Percentiles rank a stretch among this genome's conserved stretches.
Conservation (phyloP, 2,797 vertebrate species). For the Euthynnus affinis region DNA sequence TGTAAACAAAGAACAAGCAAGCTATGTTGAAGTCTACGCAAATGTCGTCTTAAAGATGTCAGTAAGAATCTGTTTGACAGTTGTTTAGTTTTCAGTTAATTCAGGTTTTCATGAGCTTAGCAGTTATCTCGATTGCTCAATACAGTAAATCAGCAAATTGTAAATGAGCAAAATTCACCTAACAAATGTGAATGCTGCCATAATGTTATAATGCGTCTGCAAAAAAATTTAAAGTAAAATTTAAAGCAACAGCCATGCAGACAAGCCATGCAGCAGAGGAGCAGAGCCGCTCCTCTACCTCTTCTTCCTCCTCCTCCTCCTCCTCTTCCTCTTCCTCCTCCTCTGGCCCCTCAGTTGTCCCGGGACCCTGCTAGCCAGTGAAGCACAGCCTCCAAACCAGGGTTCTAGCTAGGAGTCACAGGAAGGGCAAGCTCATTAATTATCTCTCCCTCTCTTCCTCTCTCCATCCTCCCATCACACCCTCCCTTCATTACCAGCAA, state of each 20-base stretch:
- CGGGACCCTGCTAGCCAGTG: conserved; percentile 65
- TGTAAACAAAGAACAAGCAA: neutral
- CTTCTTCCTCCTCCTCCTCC: conserved; percentile 20
- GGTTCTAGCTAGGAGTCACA: conserved; percentile 75
- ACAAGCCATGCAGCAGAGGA: conserved; percentile 30
- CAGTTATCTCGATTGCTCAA: no score
- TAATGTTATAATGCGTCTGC: neutral
- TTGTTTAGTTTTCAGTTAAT: no score
- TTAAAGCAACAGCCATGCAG: conserved; percentile 32
- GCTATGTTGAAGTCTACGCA: no score
- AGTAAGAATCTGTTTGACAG: no score
- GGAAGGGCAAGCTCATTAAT: conserved; percentile 93
- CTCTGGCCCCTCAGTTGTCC: conserved; percentile 49
- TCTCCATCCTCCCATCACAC: conserved; percentile 72
- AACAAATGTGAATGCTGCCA: neutral
- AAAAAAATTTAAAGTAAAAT: neutral
- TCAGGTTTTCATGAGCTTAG: no score
- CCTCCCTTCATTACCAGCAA: conserved; percentile 94
- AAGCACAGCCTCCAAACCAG: conserved; percentile 72
- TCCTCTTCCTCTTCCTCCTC: conserved; percentile 9
- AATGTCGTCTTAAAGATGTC: no score
- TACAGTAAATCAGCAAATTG: no score
- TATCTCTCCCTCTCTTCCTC: conserved; percentile 77
- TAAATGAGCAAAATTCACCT: neutral
- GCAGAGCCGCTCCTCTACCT: neutral